Evolutionary conservation across 2,797 vertebrate species (phyloP).

Genomic region (Smutsia temminckii): DNA sequence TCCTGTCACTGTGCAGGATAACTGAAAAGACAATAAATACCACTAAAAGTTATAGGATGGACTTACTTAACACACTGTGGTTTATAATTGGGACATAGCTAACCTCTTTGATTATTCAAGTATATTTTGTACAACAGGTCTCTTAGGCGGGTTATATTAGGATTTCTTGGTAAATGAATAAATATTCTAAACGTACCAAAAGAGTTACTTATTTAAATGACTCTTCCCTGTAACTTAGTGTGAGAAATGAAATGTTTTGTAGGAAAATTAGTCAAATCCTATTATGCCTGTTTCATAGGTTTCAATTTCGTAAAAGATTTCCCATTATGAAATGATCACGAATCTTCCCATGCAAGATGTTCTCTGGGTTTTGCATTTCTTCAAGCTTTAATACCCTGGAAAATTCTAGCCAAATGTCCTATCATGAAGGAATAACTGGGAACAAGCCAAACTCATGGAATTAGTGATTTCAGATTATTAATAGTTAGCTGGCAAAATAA

Average conservation of each 20-base stretch:
- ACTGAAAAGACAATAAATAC: background rate
- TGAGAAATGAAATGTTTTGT: background rate
- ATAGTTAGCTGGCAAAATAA: constrained; percentile 26
- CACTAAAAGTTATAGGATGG: background rate
- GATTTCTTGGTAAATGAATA: constrained; percentile 27
- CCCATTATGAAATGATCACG: background rate
- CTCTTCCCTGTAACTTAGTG: background rate
- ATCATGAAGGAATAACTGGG: background rate
- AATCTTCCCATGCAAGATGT: background rate
- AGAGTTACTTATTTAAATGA: constrained; percentile 12
- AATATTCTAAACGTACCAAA: constrained; percentile 6
- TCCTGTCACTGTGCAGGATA: background rate
- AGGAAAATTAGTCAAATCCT: constrained; percentile 25
- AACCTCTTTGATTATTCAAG: background rate
- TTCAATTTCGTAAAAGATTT: background rate
- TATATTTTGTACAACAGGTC: background rate
- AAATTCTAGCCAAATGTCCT: constrained; percentile 47
- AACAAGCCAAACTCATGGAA: constrained; percentile 16
- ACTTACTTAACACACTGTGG: background rate
- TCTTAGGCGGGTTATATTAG: background rate
- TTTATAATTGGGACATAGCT: background rate
- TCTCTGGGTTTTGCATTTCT: background rate
- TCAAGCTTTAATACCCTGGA: background rate
- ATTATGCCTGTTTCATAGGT: background rate
- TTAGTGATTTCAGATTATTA: background rate